These are phyloP conservation scores for Osmoderma eremita DNA, from an alignment of 2,888 invertebrate species.

Conservation along the genomic window DNA sequence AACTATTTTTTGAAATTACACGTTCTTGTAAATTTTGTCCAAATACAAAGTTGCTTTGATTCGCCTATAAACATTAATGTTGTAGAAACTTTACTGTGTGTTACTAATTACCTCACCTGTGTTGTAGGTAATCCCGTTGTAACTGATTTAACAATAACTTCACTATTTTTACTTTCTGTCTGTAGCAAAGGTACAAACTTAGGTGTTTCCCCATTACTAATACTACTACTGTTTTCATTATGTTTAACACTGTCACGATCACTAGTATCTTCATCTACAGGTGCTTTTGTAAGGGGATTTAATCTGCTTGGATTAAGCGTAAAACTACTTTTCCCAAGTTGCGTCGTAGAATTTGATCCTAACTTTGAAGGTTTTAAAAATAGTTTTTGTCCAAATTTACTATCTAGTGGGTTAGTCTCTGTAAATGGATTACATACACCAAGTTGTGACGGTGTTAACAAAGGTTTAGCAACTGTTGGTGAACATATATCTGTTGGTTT, in stretches of 20 bases:
- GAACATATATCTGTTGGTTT: slow-evolving; percentile 51
- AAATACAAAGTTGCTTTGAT: slow-evolving; percentile 79
- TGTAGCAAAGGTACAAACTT: slow-evolving; percentile 61
- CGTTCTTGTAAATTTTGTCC: slow-evolving; percentile 91
- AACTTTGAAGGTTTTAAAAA: slow-evolving; percentile 51
- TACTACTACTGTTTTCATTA: slow-evolving; percentile 43
- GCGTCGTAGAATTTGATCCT: slow-evolving; percentile 47
- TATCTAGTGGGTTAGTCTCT: slow-evolving; percentile 23
- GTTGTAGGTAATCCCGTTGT: slow-evolving; percentile 34
- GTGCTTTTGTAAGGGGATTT: slow-evolving; percentile 56
- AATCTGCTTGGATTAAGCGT: slow-evolving; percentile 60
- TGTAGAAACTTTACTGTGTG: not conserved
- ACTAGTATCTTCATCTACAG: slow-evolving; percentile 48
- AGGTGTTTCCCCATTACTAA: slow-evolving; percentile 57
- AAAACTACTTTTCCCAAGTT: slow-evolving; percentile 51
- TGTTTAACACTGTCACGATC: slow-evolving; percentile 50
- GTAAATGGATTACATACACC: slow-evolving; percentile 26
- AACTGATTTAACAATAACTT: slow-evolving; percentile 39
- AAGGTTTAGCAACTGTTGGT: slow-evolving; percentile 37
- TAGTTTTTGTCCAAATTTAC: slow-evolving; percentile 41
- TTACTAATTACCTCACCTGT: slow-evolving; percentile 33
- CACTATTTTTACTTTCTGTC: slow-evolving; percentile 49
- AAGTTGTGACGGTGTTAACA: slow-evolving; percentile 39
- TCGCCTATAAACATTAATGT: slow-evolving; percentile 30
- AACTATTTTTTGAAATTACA: slow-evolving; percentile 71